These are phyloP conservation scores for Crypturellus tataupa DNA, from an alignment of 2,797 vertebrate species.

Conservation along the genomic window DNA sequence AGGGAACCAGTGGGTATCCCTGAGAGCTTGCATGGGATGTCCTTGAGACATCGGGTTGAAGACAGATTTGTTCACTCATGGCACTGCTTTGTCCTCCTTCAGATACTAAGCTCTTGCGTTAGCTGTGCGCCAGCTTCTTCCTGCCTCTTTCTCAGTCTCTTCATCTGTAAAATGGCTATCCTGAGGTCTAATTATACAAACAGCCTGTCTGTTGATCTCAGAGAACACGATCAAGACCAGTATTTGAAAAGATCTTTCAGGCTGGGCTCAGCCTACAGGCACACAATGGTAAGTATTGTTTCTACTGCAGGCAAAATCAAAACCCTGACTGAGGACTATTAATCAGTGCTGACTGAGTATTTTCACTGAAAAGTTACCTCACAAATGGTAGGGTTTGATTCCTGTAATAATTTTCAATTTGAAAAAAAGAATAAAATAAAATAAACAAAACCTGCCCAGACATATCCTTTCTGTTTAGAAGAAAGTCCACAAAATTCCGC, in stretches of 20 bases:
- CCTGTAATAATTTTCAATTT: background rate
- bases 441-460: background rate
- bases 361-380: background rate
- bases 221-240: background rate
- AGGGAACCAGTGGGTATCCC: fast-evolving
- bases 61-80: background rate
- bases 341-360: background rate
- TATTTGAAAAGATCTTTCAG: background rate
- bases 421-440: background rate
- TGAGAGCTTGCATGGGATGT: background rate
- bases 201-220: background rate
- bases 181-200: background rate
- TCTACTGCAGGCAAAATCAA: background rate
- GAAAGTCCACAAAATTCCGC: background rate
- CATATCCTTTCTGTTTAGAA: background rate
- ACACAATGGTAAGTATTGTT: background rate
- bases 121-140: background rate
- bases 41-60: background rate
- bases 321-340: background rate
- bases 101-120: background rate
- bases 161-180: fast-evolving
- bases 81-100: background rate
- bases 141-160: background rate
- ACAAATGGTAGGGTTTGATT: background rate
- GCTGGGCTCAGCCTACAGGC: background rate